Conservation (phyloP, 2,797 vertebrate genomes). For the Onychomys arenicola region DNA sequence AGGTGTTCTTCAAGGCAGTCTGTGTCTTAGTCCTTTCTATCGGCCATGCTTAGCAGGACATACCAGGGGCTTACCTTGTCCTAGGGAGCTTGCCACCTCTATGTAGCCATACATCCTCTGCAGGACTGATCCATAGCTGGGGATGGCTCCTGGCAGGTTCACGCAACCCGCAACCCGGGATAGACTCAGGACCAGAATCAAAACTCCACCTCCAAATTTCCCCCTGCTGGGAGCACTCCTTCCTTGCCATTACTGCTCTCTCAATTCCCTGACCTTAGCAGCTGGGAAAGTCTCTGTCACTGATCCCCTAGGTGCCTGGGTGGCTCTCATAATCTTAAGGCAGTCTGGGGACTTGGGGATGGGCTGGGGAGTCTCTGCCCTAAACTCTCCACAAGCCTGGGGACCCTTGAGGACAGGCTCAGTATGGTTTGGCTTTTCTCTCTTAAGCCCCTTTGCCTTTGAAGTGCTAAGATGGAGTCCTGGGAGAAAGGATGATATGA, state of each 20-base stretch:
- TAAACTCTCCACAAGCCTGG: too few species aligned
- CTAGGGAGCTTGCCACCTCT: neutral
- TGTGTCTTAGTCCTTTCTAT: neutral
- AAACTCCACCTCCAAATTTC: neutral
- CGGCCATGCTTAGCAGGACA: too few species aligned
- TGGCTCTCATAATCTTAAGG: neutral
- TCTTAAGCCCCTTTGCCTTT: neutral
- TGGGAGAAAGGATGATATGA: neutral
- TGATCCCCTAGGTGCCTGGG: neutral
- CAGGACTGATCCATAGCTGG: too few species aligned
- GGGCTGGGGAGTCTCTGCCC: neutral
- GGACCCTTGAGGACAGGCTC: too few species aligned
- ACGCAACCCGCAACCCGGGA: rapidly evolving
- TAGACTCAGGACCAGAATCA: too few species aligned
- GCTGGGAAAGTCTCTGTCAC: neutral
- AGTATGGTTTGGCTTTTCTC: neutral
- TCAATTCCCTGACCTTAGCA: neutral
- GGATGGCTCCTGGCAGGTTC: too few species aligned
- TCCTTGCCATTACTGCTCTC: neutral
- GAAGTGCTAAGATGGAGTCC: neutral
- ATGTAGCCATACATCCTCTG: too few species aligned
- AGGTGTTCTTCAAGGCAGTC: neutral
- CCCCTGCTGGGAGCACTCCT: neutral
- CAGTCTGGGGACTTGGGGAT: neutral
- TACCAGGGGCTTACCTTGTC: neutral